Conservation (phyloP, 2,888 invertebrate species). For the Clistopyga incitator region DNA sequence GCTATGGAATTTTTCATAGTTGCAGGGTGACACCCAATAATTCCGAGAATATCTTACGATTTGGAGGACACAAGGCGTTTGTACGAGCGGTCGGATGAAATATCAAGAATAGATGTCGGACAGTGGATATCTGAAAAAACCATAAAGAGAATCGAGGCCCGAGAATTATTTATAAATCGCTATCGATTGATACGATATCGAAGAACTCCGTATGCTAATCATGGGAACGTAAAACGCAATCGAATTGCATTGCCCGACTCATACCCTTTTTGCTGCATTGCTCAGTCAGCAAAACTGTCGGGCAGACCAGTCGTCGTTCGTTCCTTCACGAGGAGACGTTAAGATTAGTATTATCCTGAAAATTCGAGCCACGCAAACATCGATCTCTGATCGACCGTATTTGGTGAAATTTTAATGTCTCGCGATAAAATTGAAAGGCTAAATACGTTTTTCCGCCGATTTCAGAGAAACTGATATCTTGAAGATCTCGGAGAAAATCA, state of each 20-base stretch:
- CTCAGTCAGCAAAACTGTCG: neutral
- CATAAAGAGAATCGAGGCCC: neutral
- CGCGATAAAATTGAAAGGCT: neutral
- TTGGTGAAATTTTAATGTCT: slow-evolving; percentile 12
- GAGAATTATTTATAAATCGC: neutral
- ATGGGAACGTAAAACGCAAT: neutral
- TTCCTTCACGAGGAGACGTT: neutral
- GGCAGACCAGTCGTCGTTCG: neutral
- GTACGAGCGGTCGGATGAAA: neutral
- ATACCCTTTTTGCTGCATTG: neutral
- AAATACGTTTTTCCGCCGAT: no score
- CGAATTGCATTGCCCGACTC: neutral
- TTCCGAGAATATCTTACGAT: slow-evolving; percentile 8
- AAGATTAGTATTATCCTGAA: no score
- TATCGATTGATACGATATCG: neutral
- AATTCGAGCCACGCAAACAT: neutral
- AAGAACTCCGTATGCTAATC: neutral
- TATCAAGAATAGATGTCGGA: neutral
- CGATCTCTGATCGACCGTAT: neutral
- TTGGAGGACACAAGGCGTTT: neutral
- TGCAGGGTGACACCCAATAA: neutral
- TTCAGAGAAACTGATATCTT: no score
- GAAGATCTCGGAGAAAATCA: no score
- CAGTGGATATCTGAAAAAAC: neutral
- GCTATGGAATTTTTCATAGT: slow-evolving; percentile 7